Conservation (phyloP, 2,797 vertebrate genomes). For the Carduelis carduelis region DNA sequence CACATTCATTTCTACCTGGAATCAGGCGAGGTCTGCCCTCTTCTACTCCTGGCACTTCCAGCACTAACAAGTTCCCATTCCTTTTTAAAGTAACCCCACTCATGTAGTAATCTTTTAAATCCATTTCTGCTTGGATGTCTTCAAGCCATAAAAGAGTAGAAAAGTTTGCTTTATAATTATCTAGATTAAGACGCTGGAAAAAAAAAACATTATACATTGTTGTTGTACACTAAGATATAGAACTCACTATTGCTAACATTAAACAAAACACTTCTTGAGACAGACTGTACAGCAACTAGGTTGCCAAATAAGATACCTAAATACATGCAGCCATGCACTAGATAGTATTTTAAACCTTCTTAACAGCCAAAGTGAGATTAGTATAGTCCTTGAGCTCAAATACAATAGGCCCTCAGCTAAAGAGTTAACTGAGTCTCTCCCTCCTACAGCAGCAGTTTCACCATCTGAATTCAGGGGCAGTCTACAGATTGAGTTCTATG, state of each 20-base stretch:
- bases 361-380: not conserved
- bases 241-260: not conserved
- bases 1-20: constrained; percentile 69
- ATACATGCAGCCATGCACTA: not conserved
- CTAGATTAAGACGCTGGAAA: constrained; percentile 77
- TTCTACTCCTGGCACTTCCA: constrained; percentile 85
- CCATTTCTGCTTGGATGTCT: constrained; percentile 84
- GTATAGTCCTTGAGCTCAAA: not conserved
- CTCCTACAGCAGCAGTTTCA: not conserved
- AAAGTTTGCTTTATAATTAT: constrained; percentile 82
- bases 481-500: not conserved
- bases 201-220: not conserved
- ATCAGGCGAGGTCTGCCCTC: constrained; percentile 84
- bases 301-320: not conserved
- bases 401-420: not conserved
- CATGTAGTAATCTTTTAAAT: constrained; percentile 83
- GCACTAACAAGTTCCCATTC: constrained; percentile 76
- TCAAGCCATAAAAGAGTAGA: constrained; percentile 91
- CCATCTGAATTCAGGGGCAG: not conserved
- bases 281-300: not conserved
- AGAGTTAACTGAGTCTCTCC: not conserved
- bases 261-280: not conserved
- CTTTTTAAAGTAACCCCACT: constrained; percentile 81
- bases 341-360: not conserved
- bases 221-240: not conserved